Base-by-base conservation (phyloP, 1,140 invertebrate genomes). In the Psilanteris sp. region DNA sequence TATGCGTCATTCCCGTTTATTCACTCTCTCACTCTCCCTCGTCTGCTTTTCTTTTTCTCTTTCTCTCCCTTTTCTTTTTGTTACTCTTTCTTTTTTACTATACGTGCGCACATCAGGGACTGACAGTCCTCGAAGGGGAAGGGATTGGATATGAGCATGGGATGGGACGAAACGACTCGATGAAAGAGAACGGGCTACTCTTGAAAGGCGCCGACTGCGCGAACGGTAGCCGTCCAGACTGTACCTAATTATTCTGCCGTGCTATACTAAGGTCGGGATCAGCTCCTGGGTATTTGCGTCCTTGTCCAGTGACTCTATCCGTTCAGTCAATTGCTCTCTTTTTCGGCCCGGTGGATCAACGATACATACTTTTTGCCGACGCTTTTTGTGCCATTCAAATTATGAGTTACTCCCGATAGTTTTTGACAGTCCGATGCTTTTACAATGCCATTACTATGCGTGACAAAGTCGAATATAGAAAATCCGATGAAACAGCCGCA, bases 201-300 rank as follows among this genome's bases (percentile, higher is more conserved):
- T 80, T 83, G 75, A 84, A 85, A 85, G 81, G 71, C 81, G 80
- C 82, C 83, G 83, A 80, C 82, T 80, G 70, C 81, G 71, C 78
- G 75, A 80, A 85, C 85, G 77, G 85, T 86, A 86, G 85, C 84
- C 78, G 62, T 76, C 62, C 77, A 81, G 83, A 86, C 83, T 88
- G 80, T 85, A 85, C 81, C 85, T 83, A 88, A 88, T 88, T 88
- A 88, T 83, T 85, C 80, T 76, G 76, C 66, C 81, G 85, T 86
- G 85, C 83, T 87, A 87, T 85, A 86, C 82, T 85, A 82, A 83
- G 81, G 76, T 64, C 59, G 55, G 46, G 22, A 57, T 72, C 64
- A 61, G 36, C 32, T 52, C 3, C 14, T 10, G 26, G 29, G 4
- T 27, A 24, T 26, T 4, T 6, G 13, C 32, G n/a, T 43, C 37